These are phyloP conservation scores for Andrena hattorfiana DNA, from an alignment of 2,888 invertebrate species.

Conservation along the genomic window DNA sequence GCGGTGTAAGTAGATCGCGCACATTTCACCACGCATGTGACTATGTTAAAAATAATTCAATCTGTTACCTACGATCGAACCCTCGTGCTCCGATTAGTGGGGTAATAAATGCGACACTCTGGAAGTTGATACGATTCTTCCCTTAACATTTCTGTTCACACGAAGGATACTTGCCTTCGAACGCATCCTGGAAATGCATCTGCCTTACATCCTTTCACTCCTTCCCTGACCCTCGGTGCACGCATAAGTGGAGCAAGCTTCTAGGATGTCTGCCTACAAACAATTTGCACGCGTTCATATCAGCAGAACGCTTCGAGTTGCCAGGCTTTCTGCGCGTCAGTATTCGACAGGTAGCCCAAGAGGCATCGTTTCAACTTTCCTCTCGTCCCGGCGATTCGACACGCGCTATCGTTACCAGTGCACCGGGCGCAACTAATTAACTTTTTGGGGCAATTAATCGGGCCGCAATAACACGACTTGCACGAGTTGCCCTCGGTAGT, in stretches of 20 bases:
- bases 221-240: too few species aligned
- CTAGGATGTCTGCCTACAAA: not conserved
- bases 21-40: conserved; percentile 6
- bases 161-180: too few species aligned
- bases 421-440: conserved; percentile 18
- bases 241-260: not conserved
- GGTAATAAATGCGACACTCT: conserved; percentile 4
- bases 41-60: conserved; percentile 31
- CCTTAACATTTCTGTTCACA: not conserved
- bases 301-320: not conserved
- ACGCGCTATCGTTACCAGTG: conserved; percentile 3
- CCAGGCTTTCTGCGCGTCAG: not conserved
- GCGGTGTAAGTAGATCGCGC: not conserved
- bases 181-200: not conserved
- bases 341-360: not conserved
- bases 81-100: not conserved
- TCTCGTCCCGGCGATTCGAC: conserved; percentile 11
- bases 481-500: not conserved
- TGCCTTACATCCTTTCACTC: not conserved
- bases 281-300: not conserved
- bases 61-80: not conserved
- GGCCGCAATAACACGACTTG: conserved; percentile 3
- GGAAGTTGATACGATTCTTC: not conserved
- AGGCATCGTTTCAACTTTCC: not conserved
- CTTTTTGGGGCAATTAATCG: conserved; percentile 28